Evolutionary conservation across 2,797 vertebrate genomes (phyloP), one percentile per base, ranked within the genome.

Genomic region (Selene dorsalis): DNA sequence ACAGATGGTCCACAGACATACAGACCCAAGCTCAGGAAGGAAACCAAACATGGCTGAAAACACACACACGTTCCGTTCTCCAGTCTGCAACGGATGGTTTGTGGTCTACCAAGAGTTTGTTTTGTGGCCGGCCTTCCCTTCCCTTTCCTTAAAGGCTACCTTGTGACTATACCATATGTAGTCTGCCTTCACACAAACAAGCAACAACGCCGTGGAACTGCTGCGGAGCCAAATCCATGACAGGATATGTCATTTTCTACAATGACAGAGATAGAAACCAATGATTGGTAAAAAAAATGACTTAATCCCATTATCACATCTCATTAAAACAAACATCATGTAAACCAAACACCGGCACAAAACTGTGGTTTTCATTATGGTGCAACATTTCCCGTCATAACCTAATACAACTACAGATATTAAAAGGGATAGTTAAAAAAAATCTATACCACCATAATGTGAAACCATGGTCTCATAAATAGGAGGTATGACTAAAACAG

Each of bases 61-160:
- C 84, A 91, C 83, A 86, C 80, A 86, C 80, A 87, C 75, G 52
- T 71, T 76, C 43, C 75, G 80, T 73, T 77, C 64, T 73, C 1
- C 2, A 65, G 43, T 72, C 52, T 45, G 53, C 80, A 68, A 50
- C 47, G 22, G 62, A 82, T 79, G 84, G 89, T 87, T 86, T 90
- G 93, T 82, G 93, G 91, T 88, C 70, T 77, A 90, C 91, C 91
- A 83, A 78, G 75, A 86, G 87, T 88, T 88, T 86, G 85, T 81
- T 81, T 85, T 87, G 87, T 84, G 89, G 88, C 60, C 73, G 80
- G 81, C 45, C 76, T 53, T 76, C 77, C 55, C 66, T 84, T 67
- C 55, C 39, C 39, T 14, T 41, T 82, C 28, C n/a, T 80, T 84
- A 72, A 50, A 60, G 79, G 35, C 71, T 70, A 75, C 53, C 32